Base-by-base conservation (phyloP, 2,888 invertebrate species). In the Trichacis sp. region DNA sequence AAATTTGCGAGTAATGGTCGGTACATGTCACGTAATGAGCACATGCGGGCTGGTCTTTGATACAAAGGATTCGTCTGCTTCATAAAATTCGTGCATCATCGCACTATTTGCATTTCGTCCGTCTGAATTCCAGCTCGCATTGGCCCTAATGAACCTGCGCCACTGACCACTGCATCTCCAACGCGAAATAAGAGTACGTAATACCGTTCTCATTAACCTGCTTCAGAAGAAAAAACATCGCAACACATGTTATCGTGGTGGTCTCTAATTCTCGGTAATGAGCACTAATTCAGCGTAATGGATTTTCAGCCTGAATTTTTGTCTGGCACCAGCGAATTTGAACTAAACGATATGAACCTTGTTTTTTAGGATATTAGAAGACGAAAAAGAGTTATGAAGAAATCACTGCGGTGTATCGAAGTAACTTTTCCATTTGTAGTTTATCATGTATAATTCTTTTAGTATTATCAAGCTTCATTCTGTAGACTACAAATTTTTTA, bases 21-120 rank as follows among this genome's bases (percentile, higher is more conserved):
- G 74, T 79, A 79, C 79, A 78, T 78, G 77, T 73, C 66, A 65
- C 68, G 74, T 79, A 79, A 80, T 78, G 77, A 78, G 75, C 77
- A 70, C 73, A 78, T 78, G 76, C 76, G 79, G 79, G 77, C 59
- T 56, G 67, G 73, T 75, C 79, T 79, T 79, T 80, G 79, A 77
- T 74, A 78, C 77, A 77, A 76, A 75, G 76, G 73, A 70, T 65
- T 70, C 69, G 68, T 58, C 63, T 58, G 75, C 73, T 74, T 74
- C 71, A 72, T 72, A 75, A 64, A 70, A 67, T 56, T 68, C 61
- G 48, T 52, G 47, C 50, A 62, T 59, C 59, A 54, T 59, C 51
- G 33, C 63, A 60, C 62, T 77, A 76, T 79, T 79, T 78, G 74
- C 73, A 74, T 72, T 76, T 74, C 73, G 74, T 73, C 74, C 73